Evolutionary conservation across 2,888 invertebrate species (phyloP), one percentile per base, ranked within the genome.

Genomic region (Gasteruption jaculator): DNA sequence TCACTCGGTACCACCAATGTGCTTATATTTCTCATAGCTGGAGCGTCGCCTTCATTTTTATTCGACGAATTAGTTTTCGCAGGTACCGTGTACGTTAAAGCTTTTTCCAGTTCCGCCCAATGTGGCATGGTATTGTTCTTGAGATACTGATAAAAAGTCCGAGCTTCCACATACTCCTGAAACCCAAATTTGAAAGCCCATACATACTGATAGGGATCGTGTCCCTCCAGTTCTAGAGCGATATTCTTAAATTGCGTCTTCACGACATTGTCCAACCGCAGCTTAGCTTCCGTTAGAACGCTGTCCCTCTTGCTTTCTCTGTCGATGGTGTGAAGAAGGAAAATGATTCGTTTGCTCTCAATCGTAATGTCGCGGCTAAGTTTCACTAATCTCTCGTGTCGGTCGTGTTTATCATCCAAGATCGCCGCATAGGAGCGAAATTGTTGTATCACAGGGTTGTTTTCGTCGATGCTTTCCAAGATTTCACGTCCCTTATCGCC

Each of bases 311-410:
- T 80, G 16, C 74, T 73, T 39, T 81, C 80, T 19, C 54, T 74
- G 40, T 80, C 78, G 36, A 83, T 75, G 21, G 86, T 84, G 66
- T 93, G 93, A 14, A 94, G 71, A 8, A 88, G 71, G 66, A 91
- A 93, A 53, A 93, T 94, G 4, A 89, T 84, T 45, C 91, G 74
- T 65, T 94, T 94, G 70, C 91, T 90, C 61, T 92, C 91, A 52
- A 91, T 90, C 0, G 91, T 91, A 14, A 91, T 80, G 61, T 91
- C 92, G 18, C 91, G 76, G 47, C 86, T 81, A 0, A 85, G 66
- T 71, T 92, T 91, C 0, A 91, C 80, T 20, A 93, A 78, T 30
- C 88, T 74, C 64, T 93, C 93, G 58, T 86, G 80, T 46, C 86
- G 80, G 67, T 93, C 91, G 57, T 93, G 87, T 50, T 86, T 85